These are phyloP conservation scores for Labeo rohita DNA, from an alignment of 2,113 vertebrate species.

Conservation along the genomic window DNA sequence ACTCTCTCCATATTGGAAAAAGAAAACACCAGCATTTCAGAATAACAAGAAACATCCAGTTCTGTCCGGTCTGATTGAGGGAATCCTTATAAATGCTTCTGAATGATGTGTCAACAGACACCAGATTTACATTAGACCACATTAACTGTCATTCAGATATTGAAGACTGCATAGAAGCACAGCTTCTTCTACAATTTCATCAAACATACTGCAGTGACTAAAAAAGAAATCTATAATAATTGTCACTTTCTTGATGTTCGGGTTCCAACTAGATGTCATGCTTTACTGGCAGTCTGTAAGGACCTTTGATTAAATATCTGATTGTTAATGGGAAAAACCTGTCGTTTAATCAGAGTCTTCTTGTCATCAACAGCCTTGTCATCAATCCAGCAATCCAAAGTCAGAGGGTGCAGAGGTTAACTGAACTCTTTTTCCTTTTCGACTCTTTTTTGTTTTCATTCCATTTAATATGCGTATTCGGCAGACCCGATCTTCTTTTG, in stretches of 20 bases:
- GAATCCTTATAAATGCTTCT: neutral
- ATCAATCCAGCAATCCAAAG: neutral
- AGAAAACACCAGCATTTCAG: neutral
- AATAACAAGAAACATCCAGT: neutral
- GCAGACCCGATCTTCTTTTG: neutral
- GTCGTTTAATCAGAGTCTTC: neutral
- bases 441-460: neutral
- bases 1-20: neutral
- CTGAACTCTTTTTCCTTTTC: neutral
- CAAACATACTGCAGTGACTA: neutral
- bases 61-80: neutral
- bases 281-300: neutral
- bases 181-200: neutral
- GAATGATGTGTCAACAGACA: neutral
- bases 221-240: neutral
- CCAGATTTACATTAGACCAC: neutral
- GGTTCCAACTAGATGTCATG: neutral
- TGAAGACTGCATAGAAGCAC: neutral
- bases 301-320: neutral
- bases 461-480: neutral
- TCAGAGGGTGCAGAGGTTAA: neutral
- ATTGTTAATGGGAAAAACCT: neutral
- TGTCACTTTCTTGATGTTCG: neutral
- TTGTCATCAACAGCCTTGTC: neutral
- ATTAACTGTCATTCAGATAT: neutral